These are phyloP conservation scores for Paratilapia polleni DNA, from an alignment of 2,113 vertebrate genomes.

Conservation along the genomic window DNA sequence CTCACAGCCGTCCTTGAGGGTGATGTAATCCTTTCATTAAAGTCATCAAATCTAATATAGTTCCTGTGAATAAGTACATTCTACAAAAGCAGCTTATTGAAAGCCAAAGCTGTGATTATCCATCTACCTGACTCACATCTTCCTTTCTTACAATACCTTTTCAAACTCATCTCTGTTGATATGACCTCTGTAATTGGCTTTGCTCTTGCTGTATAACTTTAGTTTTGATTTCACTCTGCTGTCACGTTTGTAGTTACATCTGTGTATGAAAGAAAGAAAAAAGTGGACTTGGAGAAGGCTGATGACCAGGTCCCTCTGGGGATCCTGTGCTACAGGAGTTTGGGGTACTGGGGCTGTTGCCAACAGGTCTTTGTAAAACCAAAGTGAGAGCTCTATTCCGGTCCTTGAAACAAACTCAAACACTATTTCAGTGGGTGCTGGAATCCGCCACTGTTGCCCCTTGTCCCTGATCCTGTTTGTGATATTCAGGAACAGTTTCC, in stretches of 20 bases:
- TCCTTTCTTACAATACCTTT: conserved; percentile 9
- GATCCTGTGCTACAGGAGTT: too few species aligned
- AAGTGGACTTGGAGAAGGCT: neutral
- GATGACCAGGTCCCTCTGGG: neutral
- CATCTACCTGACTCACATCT: conserved; percentile 32
- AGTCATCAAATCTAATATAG: conserved; percentile 23
- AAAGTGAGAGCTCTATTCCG: neutral
- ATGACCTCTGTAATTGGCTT: neutral
- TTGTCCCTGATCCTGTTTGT: neutral
- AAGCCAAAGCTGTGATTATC: conserved; percentile 41
- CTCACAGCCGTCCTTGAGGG: conserved; percentile 14
- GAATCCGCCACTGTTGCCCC: neutral
- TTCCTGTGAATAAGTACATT: conserved; percentile 27
- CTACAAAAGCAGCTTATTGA: conserved; percentile 50
- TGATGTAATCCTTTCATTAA: conserved; percentile 48
- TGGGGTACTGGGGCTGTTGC: neutral
- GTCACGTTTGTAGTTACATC: neutral
- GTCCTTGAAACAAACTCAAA: neutral
- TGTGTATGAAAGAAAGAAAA: neutral
- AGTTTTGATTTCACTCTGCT: neutral
- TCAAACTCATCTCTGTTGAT: conserved; percentile 18
- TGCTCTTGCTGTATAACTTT: neutral
- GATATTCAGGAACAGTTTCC: neutral
- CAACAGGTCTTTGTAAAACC: neutral
- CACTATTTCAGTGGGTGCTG: neutral